These are phyloP conservation scores for Leptopilina myrica DNA, from an alignment of 2,888 invertebrate genomes.

Conservation along the genomic window DNA sequence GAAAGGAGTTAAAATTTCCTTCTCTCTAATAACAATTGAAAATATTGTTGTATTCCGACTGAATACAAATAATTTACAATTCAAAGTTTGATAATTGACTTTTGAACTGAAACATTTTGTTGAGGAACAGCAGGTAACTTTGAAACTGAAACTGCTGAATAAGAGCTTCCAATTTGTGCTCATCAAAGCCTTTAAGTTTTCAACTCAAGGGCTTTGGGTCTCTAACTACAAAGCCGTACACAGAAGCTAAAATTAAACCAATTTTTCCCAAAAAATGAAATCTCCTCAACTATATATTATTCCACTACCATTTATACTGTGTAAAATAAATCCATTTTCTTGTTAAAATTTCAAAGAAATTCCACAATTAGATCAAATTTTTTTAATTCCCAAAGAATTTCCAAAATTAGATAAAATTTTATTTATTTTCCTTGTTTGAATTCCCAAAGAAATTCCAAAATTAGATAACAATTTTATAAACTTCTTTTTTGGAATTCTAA, in stretches of 20 bases:
- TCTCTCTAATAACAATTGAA: not conserved
- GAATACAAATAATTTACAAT: not conserved
- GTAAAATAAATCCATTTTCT: no score
- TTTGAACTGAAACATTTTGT: not conserved
- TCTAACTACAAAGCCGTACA: not conserved
- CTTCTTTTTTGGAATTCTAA: no score
- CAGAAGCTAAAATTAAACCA: constrained; percentile 1
- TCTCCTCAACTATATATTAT: no score
- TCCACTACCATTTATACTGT: no score
- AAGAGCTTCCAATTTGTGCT: not conserved
- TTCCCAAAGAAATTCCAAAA: no score
- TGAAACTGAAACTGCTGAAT: constrained; percentile 19
- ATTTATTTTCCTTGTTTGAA: no score
- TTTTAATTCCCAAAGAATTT: no score
- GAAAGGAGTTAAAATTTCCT: no score
- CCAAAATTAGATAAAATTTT: no score
- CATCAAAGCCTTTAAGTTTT: constrained; percentile 13
- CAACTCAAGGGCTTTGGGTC: not conserved
- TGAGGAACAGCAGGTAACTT: constrained; percentile 12
- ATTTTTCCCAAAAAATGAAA: constrained; percentile 5
- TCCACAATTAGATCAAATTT: no score
- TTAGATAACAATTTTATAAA: no score
- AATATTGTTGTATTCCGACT: not conserved
- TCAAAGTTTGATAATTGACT: constrained; percentile 5
- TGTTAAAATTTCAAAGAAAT: no score